Conservation (phyloP, 2,888 invertebrate species). For the Notodonta dromedarius region DNA sequence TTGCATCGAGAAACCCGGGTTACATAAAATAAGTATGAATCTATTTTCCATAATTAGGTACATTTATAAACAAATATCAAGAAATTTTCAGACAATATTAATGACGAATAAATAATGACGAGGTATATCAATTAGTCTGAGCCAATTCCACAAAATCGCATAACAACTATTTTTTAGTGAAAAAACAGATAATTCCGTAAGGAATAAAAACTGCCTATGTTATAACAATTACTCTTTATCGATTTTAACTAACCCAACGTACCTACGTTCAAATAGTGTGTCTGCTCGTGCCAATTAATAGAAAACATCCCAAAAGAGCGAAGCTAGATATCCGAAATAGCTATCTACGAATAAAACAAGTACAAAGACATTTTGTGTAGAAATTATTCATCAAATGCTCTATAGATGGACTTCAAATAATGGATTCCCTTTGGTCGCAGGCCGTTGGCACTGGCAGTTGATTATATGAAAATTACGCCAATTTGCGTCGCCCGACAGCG, state of each 20-base stretch:
- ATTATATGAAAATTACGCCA: conserved; percentile 51
- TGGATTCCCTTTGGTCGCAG: conserved; percentile 42
- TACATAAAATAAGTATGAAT: background rate
- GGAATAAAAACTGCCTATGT: too few species aligned
- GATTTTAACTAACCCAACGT: too few species aligned
- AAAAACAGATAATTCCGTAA: too few species aligned
- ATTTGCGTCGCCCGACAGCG: conserved; percentile 38
- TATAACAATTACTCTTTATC: too few species aligned
- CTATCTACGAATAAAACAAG: background rate
- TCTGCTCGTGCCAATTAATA: too few species aligned
- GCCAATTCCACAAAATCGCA: too few species aligned
- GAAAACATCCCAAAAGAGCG: background rate
- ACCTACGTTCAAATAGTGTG: too few species aligned
- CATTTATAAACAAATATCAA: too few species aligned
- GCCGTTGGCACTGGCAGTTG: conserved; percentile 49
- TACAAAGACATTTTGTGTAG: conserved; percentile 31
- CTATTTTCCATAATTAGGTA: background rate
- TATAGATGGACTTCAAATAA: conserved; percentile 52
- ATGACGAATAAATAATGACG: too few species aligned
- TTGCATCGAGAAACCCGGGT: background rate
- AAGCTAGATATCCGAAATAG: background rate
- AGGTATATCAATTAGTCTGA: too few species aligned
- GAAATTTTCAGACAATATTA: too few species aligned
- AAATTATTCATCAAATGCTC: conserved; percentile 45
- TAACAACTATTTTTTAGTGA: too few species aligned